Conservation (phyloP, 2,888 invertebrate species). For the Microctonus hyperodae region DNA sequence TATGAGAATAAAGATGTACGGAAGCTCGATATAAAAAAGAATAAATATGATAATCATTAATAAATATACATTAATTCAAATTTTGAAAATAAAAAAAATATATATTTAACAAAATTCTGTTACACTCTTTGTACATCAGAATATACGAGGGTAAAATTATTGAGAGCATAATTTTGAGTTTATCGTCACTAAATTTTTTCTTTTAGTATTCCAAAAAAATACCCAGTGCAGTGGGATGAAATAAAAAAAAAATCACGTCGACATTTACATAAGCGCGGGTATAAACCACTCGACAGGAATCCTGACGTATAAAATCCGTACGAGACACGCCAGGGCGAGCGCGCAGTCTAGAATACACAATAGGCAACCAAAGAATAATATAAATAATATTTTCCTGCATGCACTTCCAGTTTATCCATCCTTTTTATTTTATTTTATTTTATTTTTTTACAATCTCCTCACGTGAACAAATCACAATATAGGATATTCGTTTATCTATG, state of each 20-base stretch:
- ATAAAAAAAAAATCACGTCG: constrained; percentile 60
- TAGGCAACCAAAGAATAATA: constrained; percentile 36
- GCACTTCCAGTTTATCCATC: not conserved
- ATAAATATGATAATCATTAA: constrained; percentile 44
- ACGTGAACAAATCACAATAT: constrained; percentile 7
- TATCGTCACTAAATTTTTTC: not conserved
- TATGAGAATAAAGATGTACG: not conserved
- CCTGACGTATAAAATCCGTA: constrained; percentile 57
- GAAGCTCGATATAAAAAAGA: too few species aligned
- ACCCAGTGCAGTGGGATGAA: constrained; percentile 2
- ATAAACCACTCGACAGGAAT: constrained; percentile 63
- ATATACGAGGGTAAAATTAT: too few species aligned
- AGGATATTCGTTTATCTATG: not conserved
- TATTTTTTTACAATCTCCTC: not conserved
- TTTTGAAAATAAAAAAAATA: not conserved
- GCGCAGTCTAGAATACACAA: constrained; percentile 61
- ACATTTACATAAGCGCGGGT: constrained; percentile 63
- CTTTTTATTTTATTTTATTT: not conserved
- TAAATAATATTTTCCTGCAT: constrained; percentile 15
- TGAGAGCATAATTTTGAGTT: not conserved
- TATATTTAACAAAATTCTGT: too few species aligned
- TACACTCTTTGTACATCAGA: too few species aligned
- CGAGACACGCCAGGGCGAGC: constrained; percentile 36
- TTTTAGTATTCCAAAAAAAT: constrained; percentile 7
- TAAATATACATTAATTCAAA: constrained; percentile 32